Percentiles rank a stretch among this genome's conserved stretches.
These are phyloP conservation scores for Piezodorus guildinii DNA, from an alignment of 1,140 invertebrate species.

Conservation along the genomic window DNA sequence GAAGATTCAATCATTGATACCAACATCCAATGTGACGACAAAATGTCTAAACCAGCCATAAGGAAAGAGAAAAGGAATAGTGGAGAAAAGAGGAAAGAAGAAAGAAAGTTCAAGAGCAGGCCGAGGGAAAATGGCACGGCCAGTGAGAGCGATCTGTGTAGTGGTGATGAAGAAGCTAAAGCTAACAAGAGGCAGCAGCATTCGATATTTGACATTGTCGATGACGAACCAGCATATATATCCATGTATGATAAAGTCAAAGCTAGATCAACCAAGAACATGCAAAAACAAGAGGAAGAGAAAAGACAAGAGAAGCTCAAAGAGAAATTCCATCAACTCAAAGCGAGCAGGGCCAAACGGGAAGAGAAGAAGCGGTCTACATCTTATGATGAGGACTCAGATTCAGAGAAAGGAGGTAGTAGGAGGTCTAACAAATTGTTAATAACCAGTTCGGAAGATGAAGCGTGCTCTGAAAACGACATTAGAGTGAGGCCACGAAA, in stretches of 20 bases:
- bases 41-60: slow-evolving; percentile 19
- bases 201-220: slow-evolving; percentile 84
- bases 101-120: slow-evolving; percentile 29
- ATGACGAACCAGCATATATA: slow-evolving; percentile 81
- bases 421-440: slow-evolving; percentile 28
- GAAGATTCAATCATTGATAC: slow-evolving; percentile 22
- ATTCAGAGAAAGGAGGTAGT: slow-evolving; percentile 37
- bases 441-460: slow-evolving; percentile 30
- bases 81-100: slow-evolving; percentile 28
- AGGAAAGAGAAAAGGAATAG: slow-evolving; percentile 28
- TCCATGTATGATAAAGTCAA: slow-evolving; percentile 99
- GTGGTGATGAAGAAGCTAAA: slow-evolving; percentile 55
- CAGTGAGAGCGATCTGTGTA: slow-evolving; percentile 35
- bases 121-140: slow-evolving; percentile 29
- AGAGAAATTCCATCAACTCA: slow-evolving; percentile 78
- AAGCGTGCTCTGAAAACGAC: slow-evolving; percentile 28
- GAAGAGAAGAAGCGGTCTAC: slow-evolving; percentile 77
- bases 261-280: slow-evolving; percentile 81
- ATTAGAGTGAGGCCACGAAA: slow-evolving; percentile 24
- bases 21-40: slow-evolving; percentile 10
- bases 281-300: slow-evolving; percentile 82
- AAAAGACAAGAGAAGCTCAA: slow-evolving; percentile 75
- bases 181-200: slow-evolving; percentile 47
- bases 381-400: slow-evolving; percentile 72
- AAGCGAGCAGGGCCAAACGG: slow-evolving; percentile 71